Evolutionary conservation across 2,888 invertebrate species (phyloP), one percentile per base, ranked within the genome.

Genomic region (Timandra comae): DNA sequence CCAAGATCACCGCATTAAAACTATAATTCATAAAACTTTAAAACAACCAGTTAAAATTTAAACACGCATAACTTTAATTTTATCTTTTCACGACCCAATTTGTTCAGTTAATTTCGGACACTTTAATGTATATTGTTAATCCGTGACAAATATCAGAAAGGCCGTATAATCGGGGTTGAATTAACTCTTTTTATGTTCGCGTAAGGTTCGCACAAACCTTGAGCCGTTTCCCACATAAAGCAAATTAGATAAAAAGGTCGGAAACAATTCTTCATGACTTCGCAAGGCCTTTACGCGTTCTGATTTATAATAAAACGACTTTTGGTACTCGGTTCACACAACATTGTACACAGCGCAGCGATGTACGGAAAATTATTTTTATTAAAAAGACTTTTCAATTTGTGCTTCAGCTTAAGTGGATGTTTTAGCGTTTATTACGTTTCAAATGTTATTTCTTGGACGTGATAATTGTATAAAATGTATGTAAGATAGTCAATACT

Each of bases 321-420:
- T 3, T 1, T 16, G 30, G 16, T 16, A 30, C 33, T 41, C 38
- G 38, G 33, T 38, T 41, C 16, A 16, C 16, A 16, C 16, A 6
- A 3, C 16, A n/a, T n/a, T n/a, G n/a, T n/a, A n/a, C n/a, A n/a
- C n/a, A n/a, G n/a, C n/a, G n/a, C 9, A 12, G 12, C 19, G 13
- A 11, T 24, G 5, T 8, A 16, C 10, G 32, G 21, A 40, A 41
- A 51, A 56, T 48, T 58, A 63, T 63, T 63, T 59, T 66, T n/a
- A n/a, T n/a, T n/a, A n/a, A n/a, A n/a, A n/a, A n/a, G n/a, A n/a
- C n/a, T n/a, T n/a, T n/a, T n/a, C n/a, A n/a, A n/a, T n/a, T n/a
- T n/a, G n/a, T n/a, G n/a, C n/a, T n/a, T n/a, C n/a, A n/a, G n/a
- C n/a, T n/a, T n/a, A n/a, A n/a, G n/a, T n/a, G n/a, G n/a, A n/a